phyloP scores from a whole-genome alignment of 1,140 invertebrate genomes.

The Hypothenemus hampei region DNA sequence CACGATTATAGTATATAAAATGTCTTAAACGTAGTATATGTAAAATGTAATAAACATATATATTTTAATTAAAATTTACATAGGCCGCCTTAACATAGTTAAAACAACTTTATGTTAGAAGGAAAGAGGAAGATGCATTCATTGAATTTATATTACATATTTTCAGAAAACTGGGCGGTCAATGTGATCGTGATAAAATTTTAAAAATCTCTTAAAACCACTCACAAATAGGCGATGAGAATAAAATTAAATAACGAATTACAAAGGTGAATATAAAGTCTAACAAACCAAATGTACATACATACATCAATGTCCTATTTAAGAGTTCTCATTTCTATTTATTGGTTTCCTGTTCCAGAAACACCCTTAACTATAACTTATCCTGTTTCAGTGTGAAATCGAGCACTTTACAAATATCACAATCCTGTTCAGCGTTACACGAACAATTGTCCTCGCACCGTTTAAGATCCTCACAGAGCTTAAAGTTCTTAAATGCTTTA shows the following conservation, averaged over 20 bases:
- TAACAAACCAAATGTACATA: slow-evolving; percentile 1
- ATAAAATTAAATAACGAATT: background rate
- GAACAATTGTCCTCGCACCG: slow-evolving; percentile 43
- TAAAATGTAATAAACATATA: background rate
- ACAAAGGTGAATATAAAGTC: background rate
- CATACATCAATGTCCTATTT: too few species aligned
- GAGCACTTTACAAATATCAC: slow-evolving; percentile 44
- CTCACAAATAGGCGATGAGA: background rate
- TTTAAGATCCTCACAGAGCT: slow-evolving; percentile 42
- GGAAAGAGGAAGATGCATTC: background rate
- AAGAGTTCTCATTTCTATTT: too few species aligned
- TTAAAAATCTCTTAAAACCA: background rate
- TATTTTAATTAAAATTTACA: background rate
- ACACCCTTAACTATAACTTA: slow-evolving; percentile 36
- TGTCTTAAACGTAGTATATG: too few species aligned
- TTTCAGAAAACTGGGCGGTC: background rate
- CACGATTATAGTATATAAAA: too few species aligned
- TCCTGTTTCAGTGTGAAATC: slow-evolving; percentile 44
- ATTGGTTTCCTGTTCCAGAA: slow-evolving; percentile 8
- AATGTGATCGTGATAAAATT: background rate
- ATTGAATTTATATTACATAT: background rate
- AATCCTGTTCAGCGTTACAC: slow-evolving; percentile 42
- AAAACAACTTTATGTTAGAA: background rate
- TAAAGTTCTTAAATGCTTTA: slow-evolving; percentile 42
- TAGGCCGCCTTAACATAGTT: background rate